Evolutionary conservation across 2,113 vertebrate genomes (phyloP), one percentile per base, ranked within the genome.

Genomic region (Muntiacus muntjak): DNA sequence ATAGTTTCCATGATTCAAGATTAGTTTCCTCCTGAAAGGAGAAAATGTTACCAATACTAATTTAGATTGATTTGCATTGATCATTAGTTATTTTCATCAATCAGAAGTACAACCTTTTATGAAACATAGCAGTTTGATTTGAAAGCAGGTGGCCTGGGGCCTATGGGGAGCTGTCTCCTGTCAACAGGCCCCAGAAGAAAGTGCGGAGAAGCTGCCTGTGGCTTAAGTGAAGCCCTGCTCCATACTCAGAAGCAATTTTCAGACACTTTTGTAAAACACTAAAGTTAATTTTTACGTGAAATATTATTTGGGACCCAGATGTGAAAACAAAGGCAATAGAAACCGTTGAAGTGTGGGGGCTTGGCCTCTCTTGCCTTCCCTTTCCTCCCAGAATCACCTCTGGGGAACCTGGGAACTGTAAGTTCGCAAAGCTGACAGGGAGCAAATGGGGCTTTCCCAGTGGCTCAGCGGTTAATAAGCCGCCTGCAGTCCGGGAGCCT

Each of bases 1-100:
- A 87, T 12, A 52, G 58, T n/a, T 95, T 91, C 6, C 50, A 33
- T 45, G 25, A 94, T 71, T 97, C 86, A 96, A 67, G 54, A n/a
- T 89, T 93, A 36, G 23, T 91, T 96, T 96, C 33, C 12, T 67
- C 26, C 19, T 76, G 7, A 91, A 47, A 54, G 25, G 47, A 40
- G 30, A 82, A 89, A 97, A 90, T 52, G 5, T 52, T 67, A 84
- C 28, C 1, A 17, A 62, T 50, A 52, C 26, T 57, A 88, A 12
- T 83, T 86, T 71, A 88, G n/a, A 58, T 83, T 93, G 28, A 57
- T 86, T 89, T 87, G 25, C 19, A 40, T 36, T 54, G 83, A 21
- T 50, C 36, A 54, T 78, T 85, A 67, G 12, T 25, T 7, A 10
- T 36, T 78, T 94, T 94, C 45, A 79, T 60, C 15, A 36, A 14